These are phyloP conservation scores for Nasonia giraulti DNA, from an alignment of 1,140 invertebrate species.

Conservation along the genomic window DNA sequence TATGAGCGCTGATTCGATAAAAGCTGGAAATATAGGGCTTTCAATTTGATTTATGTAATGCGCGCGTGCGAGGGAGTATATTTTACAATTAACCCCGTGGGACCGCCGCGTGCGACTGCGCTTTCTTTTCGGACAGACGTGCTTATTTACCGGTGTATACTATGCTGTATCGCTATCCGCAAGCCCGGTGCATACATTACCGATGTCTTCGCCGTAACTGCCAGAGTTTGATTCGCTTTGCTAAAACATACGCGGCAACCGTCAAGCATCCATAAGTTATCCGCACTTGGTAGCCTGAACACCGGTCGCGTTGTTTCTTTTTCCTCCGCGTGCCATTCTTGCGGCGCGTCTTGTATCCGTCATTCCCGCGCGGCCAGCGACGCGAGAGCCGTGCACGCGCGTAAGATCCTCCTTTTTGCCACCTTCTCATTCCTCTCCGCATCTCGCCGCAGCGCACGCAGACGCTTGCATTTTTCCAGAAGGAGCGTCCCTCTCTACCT, in stretches of 20 bases:
- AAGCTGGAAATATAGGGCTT: conserved; percentile 3
- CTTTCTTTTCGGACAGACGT: conserved; percentile 23
- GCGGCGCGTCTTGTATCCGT: conserved; percentile 56
- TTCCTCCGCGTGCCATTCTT: conserved; percentile 56
- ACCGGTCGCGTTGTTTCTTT: conserved; percentile 47
- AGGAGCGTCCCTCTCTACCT: conserved; percentile 1
- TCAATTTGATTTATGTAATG: conserved; percentile 37
- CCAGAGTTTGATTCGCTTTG: too few relatives aligned
- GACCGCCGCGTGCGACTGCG: background rate
- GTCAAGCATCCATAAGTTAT: too few relatives aligned
- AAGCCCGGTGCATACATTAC: too few relatives aligned
- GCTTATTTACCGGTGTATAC: too few relatives aligned
- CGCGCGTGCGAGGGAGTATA: background rate
- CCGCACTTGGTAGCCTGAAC: too few relatives aligned
- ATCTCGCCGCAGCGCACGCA: background rate
- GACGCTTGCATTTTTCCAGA: conserved; percentile 1
- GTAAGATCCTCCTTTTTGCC: conserved; percentile 37
- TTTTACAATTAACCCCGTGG: conserved; percentile 28
- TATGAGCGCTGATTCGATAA: conserved; percentile 36
- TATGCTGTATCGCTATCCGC: too few relatives aligned
- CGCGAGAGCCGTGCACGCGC: background rate
- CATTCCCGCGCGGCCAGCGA: conserved; percentile 41
- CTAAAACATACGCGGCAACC: too few relatives aligned
- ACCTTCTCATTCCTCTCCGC: conserved; percentile 1
- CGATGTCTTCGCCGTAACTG: too few relatives aligned